A percentile compares a stretch with the other conserved stretches of the same genome.
Conservation (phyloP, 2,113 vertebrate species). For the Promerops cafer region DNA sequence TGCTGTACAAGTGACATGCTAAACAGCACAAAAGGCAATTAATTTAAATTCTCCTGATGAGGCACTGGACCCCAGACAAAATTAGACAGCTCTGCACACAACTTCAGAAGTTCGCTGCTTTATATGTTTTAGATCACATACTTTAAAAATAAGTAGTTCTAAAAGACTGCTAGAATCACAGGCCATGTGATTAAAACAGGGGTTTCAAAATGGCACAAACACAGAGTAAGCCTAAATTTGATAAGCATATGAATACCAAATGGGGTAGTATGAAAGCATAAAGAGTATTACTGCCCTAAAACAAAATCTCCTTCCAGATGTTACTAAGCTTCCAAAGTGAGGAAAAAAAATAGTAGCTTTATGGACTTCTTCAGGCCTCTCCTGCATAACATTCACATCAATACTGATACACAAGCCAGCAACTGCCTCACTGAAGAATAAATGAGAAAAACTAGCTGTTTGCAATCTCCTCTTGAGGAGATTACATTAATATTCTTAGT, state of each 20-base stretch:
- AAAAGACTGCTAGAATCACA: background rate
- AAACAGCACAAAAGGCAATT: background rate
- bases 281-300: background rate
- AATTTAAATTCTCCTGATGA: background rate
- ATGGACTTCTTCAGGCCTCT: background rate
- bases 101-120: background rate
- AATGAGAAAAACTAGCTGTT: background rate
- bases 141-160: background rate
- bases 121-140: background rate
- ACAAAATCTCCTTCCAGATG: background rate
- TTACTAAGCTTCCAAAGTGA: background rate
- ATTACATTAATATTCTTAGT: background rate
- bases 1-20: background rate
- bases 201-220: background rate
- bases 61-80: background rate
- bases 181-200: background rate
- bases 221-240: background rate
- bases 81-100: background rate
- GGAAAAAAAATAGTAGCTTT: background rate
- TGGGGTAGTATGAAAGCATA: background rate
- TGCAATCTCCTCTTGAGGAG: background rate
- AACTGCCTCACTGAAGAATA: background rate
- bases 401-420: background rate
- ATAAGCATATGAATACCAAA: background rate
- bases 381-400: background rate